Percentiles rank a stretch among this genome's conserved stretches.
phyloP scores from a whole-genome alignment of 2,888 invertebrate genomes.

The Melinopterus prodromus region DNA sequence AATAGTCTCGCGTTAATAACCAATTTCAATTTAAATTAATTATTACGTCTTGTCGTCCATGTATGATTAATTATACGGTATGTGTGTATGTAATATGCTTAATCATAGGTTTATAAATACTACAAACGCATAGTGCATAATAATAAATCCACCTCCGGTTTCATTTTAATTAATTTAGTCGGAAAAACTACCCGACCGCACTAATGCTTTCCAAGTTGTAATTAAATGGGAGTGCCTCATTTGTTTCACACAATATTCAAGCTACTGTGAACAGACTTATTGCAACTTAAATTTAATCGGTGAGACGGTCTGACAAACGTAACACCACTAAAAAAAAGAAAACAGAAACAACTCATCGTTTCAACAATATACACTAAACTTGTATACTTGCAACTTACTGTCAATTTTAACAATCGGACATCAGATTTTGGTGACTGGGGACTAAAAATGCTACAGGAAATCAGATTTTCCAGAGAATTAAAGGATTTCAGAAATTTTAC shows the following conservation, averaged over 20 bases:
- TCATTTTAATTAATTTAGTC: neutral
- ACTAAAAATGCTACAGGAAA: too few relatives aligned
- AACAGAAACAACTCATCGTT: too few relatives aligned
- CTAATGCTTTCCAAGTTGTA: neutral
- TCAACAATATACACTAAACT: too few relatives aligned
- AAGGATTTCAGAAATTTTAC: too few relatives aligned
- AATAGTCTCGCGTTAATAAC: neutral
- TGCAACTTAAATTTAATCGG: neutral
- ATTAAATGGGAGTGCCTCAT: neutral
- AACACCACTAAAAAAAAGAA: too few relatives aligned
- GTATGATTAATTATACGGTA: neutral
- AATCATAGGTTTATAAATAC: neutral
- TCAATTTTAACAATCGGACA: too few relatives aligned
- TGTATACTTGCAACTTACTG: too few relatives aligned
- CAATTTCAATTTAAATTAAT: neutral
- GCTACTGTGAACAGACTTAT: neutral
- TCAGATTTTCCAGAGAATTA: too few relatives aligned
- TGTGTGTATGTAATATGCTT: neutral
- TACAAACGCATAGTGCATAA: neutral
- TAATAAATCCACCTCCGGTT: neutral
- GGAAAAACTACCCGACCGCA: neutral
- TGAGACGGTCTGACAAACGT: too few relatives aligned
- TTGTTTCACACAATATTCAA: neutral
- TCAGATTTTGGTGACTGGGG: too few relatives aligned
- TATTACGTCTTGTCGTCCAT: neutral